Percentiles rank a stretch among this genome's conserved stretches.
Conservation (phyloP, 2,113 vertebrate species). For the Daphoenositta chrysoptera region DNA sequence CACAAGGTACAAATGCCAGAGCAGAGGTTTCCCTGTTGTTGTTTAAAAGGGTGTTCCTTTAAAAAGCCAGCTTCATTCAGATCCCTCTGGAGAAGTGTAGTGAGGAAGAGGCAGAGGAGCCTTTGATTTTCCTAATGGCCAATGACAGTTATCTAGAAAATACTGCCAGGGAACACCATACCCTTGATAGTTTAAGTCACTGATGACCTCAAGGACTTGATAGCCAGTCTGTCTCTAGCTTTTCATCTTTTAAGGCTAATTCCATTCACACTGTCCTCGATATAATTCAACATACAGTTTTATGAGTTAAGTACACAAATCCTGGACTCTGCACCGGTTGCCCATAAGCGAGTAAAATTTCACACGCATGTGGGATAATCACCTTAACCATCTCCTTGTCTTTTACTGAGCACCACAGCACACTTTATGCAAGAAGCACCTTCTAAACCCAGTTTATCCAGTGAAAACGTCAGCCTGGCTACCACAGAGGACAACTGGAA, state of each 20-base stretch:
- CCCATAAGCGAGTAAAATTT: not conserved
- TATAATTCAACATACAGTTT: not conserved
- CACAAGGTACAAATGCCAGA: not conserved
- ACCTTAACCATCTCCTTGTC: not conserved
- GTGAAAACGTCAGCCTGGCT: rapidly evolving
- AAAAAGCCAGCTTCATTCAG: not conserved
- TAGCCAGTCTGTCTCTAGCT: not conserved
- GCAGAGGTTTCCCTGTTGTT: not conserved
- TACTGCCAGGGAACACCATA: not conserved
- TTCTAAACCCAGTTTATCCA: not conserved
- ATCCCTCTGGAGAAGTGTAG: not conserved
- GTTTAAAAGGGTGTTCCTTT: not conserved
- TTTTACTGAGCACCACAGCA: not conserved
- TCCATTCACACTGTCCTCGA: rapidly evolving
- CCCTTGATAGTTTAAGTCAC: not conserved
- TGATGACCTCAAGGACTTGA: not conserved
- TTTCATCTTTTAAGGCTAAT: not conserved
- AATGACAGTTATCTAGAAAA: not conserved
- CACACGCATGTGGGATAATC: rapidly evolving
- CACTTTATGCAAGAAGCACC: rapidly evolving
- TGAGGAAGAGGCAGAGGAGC: not conserved
- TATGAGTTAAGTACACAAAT: not conserved
- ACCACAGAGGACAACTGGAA: rapidly evolving
- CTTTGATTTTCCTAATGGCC: not conserved
- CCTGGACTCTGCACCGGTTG: not conserved